Evolutionary conservation across 2,888 invertebrate genomes (phyloP), one percentile per base, ranked within the genome.

Genomic region (Cantharis nigra): DNA sequence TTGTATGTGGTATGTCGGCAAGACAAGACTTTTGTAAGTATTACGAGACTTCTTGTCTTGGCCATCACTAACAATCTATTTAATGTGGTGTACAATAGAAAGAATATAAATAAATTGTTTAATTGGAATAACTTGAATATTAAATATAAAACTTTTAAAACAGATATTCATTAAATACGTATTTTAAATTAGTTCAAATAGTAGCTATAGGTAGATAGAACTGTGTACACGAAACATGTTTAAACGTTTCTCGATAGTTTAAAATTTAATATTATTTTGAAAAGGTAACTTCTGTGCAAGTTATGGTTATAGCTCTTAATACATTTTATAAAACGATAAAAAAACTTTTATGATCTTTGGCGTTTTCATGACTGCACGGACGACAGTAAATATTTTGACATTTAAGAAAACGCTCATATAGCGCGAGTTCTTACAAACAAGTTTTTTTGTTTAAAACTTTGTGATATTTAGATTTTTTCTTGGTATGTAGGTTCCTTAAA

Each of bases 321-420:
- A 67, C 20, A 26, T 67, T 67, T 67, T 26, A 23, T 67, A 67
- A 67, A 67, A 67, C 65, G 65, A 67, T 67, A 67, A 26, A 67
- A 49, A 67, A 23, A n/a, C 26, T 67, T 67, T 67, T 67, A 67
- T 67, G 20, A 23, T 67, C 65, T 67, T 67, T 67, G 65, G 23
- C 65, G 65, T 67, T 67, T 67, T 67, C 65, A 67, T 67, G 65
- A 67, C 49, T 49, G 65, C n/a, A 23, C 18, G 65, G 65, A 23
- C 23, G 20, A 20, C 23, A 71, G 71, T 62, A 65, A 75, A 75
- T 72, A 75, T 78, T 78, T 71, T 78, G 78, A 76, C 75, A 78
- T 78, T 78, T 78, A 78, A 67, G 67, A 72, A 75, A 78, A 72
- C 75, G 71, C 74, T 74, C 75, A 78, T 64, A 64, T 67, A 67